A percentile compares a stretch with the other conserved stretches of the same genome.
Evolutionary conservation across 2,888 invertebrate species (phyloP).

Genomic region (Melanargia galathea): DNA sequence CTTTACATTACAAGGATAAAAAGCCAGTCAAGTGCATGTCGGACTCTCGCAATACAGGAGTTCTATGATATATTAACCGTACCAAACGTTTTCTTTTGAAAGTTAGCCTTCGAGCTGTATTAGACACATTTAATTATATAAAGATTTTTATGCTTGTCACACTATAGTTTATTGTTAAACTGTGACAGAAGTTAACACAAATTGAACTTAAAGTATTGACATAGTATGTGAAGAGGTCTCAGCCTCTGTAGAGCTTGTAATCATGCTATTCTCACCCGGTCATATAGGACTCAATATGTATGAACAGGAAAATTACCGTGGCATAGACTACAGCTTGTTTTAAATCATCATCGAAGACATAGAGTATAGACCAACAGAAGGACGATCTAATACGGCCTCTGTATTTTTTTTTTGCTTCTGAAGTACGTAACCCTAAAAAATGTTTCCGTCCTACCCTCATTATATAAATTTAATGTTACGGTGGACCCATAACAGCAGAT

Average conservation of each 20-base stretch:
- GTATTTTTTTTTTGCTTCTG: background rate
- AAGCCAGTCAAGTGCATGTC: background rate
- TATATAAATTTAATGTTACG: conserved; percentile 26
- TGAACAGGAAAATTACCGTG: background rate
- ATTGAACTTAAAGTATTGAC: too few species aligned
- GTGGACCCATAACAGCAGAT: conserved; percentile 24
- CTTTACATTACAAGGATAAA: conserved; percentile 30
- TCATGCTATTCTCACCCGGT: background rate
- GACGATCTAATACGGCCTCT: background rate
- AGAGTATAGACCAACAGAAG: background rate
- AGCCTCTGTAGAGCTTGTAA: background rate
- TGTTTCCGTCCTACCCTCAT: conserved; percentile 16
- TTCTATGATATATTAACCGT: background rate
- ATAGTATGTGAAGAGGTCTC: background rate
- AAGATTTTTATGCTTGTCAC: too few species aligned
- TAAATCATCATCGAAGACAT: background rate
- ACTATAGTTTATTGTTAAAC: too few species aligned
- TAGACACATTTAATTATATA: too few species aligned
- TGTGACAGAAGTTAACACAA: too few species aligned
- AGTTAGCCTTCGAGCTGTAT: background rate
- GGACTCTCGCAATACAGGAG: background rate
- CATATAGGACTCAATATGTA: background rate
- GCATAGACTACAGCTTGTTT: too few species aligned
- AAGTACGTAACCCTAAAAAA: conserved; percentile 7
- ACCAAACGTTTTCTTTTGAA: background rate